Evolutionary conservation across 2,113 vertebrate species (phyloP).

Genomic region (Phoenicopterus ruber): DNA sequence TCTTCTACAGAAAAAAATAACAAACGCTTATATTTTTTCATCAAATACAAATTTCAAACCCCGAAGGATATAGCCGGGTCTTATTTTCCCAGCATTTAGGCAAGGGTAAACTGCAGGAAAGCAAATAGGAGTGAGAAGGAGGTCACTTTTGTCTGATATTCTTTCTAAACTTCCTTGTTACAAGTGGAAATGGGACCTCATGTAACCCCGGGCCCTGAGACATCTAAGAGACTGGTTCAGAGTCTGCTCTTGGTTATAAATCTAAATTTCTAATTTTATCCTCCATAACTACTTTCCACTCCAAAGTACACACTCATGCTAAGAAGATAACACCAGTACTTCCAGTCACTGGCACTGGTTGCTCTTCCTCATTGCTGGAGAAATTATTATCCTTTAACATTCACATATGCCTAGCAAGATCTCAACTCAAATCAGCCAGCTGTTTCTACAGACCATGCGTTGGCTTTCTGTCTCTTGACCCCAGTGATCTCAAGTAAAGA

Average conservation of each 20-base stretch:
- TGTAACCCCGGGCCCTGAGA: neutral
- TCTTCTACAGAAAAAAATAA: neutral
- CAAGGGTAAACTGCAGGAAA: neutral
- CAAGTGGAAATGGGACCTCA: neutral
- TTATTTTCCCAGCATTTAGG: neutral
- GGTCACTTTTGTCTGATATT: neutral
- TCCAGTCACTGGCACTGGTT: neutral
- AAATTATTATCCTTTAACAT: neutral
- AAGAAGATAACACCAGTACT: neutral
- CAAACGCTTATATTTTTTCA: neutral
- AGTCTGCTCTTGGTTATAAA: neutral
- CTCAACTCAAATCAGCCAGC: neutral
- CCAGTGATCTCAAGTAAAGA: neutral
- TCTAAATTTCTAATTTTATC: neutral
- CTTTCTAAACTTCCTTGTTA: neutral
- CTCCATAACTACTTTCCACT: neutral
- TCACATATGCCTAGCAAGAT: neutral
- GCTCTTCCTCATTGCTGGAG: neutral
- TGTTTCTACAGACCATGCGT: neutral
- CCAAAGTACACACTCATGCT: neutral
- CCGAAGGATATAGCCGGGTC: neutral
- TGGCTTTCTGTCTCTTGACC: neutral
- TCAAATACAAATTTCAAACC: neutral
- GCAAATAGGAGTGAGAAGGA: neutral
- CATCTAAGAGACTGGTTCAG: neutral